phyloP scores from a whole-genome alignment of 1,140 invertebrate genomes.

The Varroa destructor region DNA sequence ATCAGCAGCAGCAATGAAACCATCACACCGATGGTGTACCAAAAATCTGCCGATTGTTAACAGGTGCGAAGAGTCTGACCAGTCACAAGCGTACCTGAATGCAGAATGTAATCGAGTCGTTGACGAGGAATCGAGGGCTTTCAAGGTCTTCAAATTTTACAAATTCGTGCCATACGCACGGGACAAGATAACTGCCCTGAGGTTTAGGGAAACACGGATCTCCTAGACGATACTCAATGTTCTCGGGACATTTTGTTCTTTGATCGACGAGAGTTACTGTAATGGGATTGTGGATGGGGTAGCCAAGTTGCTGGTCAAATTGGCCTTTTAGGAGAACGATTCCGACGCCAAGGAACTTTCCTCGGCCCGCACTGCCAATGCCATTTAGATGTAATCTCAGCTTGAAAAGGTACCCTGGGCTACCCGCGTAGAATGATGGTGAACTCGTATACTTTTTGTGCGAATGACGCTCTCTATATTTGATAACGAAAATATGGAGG shows the following conservation, averaged over 20 bases:
- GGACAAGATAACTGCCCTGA: slow-evolving; percentile 1
- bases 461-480: slow-evolving; percentile 6
- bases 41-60: no score
- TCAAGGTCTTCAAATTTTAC: slow-evolving; percentile 17
- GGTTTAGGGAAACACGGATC: slow-evolving; percentile 13
- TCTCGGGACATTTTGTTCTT: slow-evolving; percentile 1
- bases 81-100: not conserved
- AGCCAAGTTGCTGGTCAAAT: not conserved
- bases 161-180: slow-evolving; percentile 17
- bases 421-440: slow-evolving; percentile 21
- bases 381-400: slow-evolving; percentile 11
- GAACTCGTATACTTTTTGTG: slow-evolving; percentile 21
- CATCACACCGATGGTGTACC: no score
- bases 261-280: slow-evolving; percentile 15
- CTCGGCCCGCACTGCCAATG: slow-evolving; percentile 1
- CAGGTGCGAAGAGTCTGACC: no score
- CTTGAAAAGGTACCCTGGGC: slow-evolving; percentile 16
- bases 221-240: slow-evolving; percentile 14
- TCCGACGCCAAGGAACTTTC: slow-evolving; percentile 8
- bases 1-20: no score
- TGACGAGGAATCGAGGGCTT: not conserved
- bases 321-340: slow-evolving; percentile 15
- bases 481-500: no score
- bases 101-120: slow-evolving; percentile 9
- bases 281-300: slow-evolving; percentile 14